Conservation (phyloP, 2,113 vertebrate species). For the Balaeniceps rex region DNA sequence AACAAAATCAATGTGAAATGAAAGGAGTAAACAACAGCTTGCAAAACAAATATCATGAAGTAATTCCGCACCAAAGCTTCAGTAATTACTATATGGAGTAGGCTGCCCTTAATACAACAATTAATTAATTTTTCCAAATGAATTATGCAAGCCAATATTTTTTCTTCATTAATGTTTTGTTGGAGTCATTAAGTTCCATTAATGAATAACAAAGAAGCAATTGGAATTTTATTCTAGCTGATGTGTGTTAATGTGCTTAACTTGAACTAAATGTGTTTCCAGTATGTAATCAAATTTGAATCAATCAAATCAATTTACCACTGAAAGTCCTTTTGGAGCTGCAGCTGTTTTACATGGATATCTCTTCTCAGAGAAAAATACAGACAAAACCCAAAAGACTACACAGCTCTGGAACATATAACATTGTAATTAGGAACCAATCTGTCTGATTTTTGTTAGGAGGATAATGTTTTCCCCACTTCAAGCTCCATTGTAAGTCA, state of each 20-base stretch:
- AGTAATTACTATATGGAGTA: conserved; percentile 67
- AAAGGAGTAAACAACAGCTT: conserved; percentile 75
- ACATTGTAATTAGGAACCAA: conserved; percentile 9
- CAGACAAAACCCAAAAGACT: conserved; percentile 18
- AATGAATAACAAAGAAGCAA: conserved; percentile 74
- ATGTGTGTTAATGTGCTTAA: conserved; percentile 67
- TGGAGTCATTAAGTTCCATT: conserved; percentile 73
- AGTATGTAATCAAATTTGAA: conserved; percentile 77
- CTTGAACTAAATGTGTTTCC: conserved; percentile 70
- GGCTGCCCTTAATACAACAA: conserved; percentile 70
- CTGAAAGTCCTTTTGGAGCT: conserved; percentile 58
- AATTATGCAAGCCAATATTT: conserved; percentile 74
- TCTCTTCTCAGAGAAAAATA: conserved; percentile 32
- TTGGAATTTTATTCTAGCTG: conserved; percentile 66
- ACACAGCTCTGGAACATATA: not conserved
- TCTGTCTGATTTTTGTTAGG: conserved; percentile 40
- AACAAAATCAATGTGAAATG: conserved; percentile 45
- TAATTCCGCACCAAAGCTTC: conserved; percentile 64
- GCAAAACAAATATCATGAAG: conserved; percentile 69
- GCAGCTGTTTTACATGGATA: conserved; percentile 43
- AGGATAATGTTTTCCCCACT: not conserved
- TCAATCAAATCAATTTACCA: conserved; percentile 73
- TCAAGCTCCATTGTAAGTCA: not conserved
- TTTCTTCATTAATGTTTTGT: conserved; percentile 74
- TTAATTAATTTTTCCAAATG: conserved; percentile 78